These are phyloP conservation scores for Leptinotarsa tumamoca DNA, from an alignment of 2,888 invertebrate genomes.

Conservation along the genomic window DNA sequence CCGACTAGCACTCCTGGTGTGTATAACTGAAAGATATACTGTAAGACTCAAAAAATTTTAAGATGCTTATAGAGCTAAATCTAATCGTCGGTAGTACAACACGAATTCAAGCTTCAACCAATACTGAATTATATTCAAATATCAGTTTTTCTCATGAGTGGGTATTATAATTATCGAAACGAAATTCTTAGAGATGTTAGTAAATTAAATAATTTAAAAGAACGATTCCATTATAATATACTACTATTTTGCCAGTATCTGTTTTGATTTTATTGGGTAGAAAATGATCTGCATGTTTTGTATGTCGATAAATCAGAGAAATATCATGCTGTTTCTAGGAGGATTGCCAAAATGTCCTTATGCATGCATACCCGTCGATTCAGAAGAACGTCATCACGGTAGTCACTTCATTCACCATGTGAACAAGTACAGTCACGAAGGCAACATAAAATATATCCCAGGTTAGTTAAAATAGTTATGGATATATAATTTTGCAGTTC, in stretches of 20 bases:
- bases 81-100: no score
- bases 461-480: neutral
- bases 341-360: slow-evolving; percentile 6
- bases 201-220: neutral
- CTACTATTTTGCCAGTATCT: no score
- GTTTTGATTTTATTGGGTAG: no score
- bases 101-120: no score
- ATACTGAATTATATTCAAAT: no score
- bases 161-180: no score
- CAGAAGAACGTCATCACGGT: slow-evolving; percentile 4
- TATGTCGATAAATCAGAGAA: neutral
- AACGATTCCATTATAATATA: neutral
- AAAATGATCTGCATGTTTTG: neutral
- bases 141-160: no score
- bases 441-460: slow-evolving; percentile 8
- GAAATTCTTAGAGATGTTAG: neutral
- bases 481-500: neutral
- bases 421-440: neutral
- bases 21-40: neutral
- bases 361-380: neutral
- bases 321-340: neutral
- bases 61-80: no score
- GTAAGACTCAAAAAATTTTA: no score
- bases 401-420: slow-evolving; percentile 1
- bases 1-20: neutral